These are phyloP conservation scores for Antheraea assamensis DNA, from an alignment of 2,888 invertebrate species.

Conservation along the genomic window DNA sequence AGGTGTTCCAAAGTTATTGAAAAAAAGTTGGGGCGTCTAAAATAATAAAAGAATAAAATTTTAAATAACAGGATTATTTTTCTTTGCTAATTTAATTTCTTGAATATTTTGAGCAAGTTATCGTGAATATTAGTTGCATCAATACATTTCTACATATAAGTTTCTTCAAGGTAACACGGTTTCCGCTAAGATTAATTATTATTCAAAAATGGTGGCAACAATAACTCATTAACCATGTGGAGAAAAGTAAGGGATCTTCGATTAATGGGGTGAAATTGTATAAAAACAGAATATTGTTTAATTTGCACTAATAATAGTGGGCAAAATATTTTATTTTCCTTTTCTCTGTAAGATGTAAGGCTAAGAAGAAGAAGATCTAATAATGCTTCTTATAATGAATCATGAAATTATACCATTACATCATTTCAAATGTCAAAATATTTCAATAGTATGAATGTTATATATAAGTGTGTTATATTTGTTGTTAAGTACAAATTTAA, in stretches of 20 bases:
- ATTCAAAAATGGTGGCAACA: neutral
- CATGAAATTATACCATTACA: neutral
- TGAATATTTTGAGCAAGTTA: neutral
- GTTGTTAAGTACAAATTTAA: too few species aligned
- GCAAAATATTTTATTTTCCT: neutral
- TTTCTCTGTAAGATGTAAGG: too few species aligned
- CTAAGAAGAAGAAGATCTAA: too few species aligned
- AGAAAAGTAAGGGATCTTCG: neutral
- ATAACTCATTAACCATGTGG: neutral
- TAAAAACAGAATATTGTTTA: neutral
- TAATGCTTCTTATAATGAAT: too few species aligned
- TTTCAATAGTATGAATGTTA: neutral
- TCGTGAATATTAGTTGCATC: neutral
- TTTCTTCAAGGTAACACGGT: too few species aligned
- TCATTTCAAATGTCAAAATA: neutral
- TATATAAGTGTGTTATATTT: too few species aligned
- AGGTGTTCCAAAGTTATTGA: constrained; percentile 45
- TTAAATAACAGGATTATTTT: neutral
- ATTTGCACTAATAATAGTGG: neutral
- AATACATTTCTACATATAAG: neutral
- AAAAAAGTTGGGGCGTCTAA: constrained; percentile 55
- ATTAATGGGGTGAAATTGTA: neutral
- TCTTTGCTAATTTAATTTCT: neutral
- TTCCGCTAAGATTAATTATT: neutral
- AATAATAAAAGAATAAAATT: constrained; percentile 26